Evolutionary conservation across 1,140 invertebrate species (phyloP).

Genomic region (Drosophila pallidifrons): DNA sequence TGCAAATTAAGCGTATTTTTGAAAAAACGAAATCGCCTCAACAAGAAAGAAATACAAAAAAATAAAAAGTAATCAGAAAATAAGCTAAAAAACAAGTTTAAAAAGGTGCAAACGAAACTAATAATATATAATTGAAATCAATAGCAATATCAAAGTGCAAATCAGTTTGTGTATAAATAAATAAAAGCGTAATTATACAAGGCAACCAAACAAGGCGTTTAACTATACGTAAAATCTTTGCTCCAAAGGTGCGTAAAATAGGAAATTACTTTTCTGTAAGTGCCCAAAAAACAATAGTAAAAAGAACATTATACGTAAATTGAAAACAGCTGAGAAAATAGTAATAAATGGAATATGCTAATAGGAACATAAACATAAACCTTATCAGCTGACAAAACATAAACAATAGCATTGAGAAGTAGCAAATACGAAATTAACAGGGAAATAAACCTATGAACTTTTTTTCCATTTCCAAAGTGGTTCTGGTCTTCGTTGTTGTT

Average conservation of each 20-base stretch:
- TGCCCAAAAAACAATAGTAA: not conserved
- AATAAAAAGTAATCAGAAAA: slow-evolving; percentile 7
- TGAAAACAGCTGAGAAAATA: slow-evolving; percentile 53
- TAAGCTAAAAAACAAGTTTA: slow-evolving; percentile 33
- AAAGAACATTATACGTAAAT: slow-evolving; percentile 12
- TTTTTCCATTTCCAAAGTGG: slow-evolving; percentile 1
- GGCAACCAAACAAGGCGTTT: slow-evolving; percentile 26
- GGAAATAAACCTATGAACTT: slow-evolving; percentile 18
- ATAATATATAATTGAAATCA: slow-evolving; percentile 55
- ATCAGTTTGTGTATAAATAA: slow-evolving; percentile 38
- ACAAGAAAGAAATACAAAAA: slow-evolving; percentile 11
- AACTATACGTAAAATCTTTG: slow-evolving; percentile 20
- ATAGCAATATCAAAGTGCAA: slow-evolving; percentile 37
- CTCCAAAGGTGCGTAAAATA: slow-evolving; percentile 50
- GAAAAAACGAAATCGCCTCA: slow-evolving; percentile 41
- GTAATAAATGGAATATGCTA: slow-evolving; percentile 21
- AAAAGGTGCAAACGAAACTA: slow-evolving; percentile 34
- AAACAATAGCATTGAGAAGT: slow-evolving; percentile 35
- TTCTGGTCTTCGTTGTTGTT: slow-evolving; percentile 19
- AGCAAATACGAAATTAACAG: not conserved
- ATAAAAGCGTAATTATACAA: slow-evolving; percentile 12
- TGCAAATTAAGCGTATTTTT: slow-evolving; percentile 45
- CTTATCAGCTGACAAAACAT: slow-evolving; percentile 50
- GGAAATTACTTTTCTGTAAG: slow-evolving; percentile 13
- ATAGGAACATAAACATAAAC: slow-evolving; percentile 32